Base-by-base conservation (phyloP, 2,888 invertebrate genomes). In the Neelides folsomi region DNA sequence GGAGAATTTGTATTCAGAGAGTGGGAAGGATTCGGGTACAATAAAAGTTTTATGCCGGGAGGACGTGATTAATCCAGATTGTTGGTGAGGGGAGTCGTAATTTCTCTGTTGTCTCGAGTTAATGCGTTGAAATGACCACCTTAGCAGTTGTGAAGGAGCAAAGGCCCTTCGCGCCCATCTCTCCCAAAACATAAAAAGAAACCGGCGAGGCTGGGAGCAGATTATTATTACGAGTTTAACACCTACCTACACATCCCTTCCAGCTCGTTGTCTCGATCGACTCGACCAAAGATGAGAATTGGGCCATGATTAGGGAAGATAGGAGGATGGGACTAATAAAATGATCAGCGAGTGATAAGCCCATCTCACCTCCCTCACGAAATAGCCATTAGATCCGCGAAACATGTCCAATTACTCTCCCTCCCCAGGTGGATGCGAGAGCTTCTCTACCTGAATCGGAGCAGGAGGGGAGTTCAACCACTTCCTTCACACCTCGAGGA, bases 91-190 rank as follows among this genome's bases (percentile, higher is more conserved):
- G 45, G 46, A 55, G 46, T 52, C 52, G 53, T 57, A 57, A 57
- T 57, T 58, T 55, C 51, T 49, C 54, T 56, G 52, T 49, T 55
- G 55, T 57, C 54, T 57, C 56, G 50, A 52, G 47, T 54, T 58
- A 57, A 60, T 60, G 58, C 54, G 60, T 60, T 58, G 60, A 60
- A 60, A 60, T 60, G 60, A 60, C 60, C 60, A 60, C 60, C 60
- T 60, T 27, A 27, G 27, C 27, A 27, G 27, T 27, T 27, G 27
- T 7, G 27, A 27, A 27, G 27, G 27, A 27, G 7, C 27, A 27
- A 27, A 7, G 27, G 4, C 27, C 27, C 27, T 27, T 27, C 27
- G 27, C 27, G 27, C 27, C 27, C 27, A 27, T 27, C 27, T 27
- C 27, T 5, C 27, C 27, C 27, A 3, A 27, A 27, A 27, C 27